These are phyloP conservation scores for Steinernema hermaphroditum DNA, from an alignment of 2,888 invertebrate genomes.

Conservation along the genomic window DNA sequence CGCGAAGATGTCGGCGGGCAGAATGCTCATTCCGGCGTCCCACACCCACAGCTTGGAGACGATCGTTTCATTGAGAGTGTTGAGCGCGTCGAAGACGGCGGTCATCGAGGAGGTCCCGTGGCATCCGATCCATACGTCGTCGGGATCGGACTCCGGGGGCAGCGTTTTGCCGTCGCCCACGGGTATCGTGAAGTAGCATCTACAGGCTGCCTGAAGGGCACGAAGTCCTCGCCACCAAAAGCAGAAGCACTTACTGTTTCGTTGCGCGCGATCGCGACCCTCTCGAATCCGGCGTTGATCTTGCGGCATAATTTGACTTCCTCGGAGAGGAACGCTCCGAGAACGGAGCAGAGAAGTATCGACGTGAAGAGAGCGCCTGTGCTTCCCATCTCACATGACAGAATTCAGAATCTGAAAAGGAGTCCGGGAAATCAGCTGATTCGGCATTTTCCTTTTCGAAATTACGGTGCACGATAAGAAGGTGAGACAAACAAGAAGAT, in stretches of 20 bases:
- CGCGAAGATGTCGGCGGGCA: conserved; percentile 56
- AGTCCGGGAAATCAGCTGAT: not conserved
- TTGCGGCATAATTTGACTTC: not conserved
- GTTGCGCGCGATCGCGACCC: not conserved
- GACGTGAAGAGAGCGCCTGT: not conserved
- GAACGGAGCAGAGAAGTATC: not conserved
- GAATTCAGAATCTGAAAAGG: not conserved
- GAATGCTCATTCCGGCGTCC: conserved; percentile 50
- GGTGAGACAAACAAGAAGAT: not conserved
- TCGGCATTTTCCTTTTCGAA: conserved; percentile 5
- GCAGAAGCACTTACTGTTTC: not conserved
- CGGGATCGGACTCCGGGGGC: not conserved
- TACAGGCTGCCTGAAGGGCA: not conserved
- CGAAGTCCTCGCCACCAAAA: not conserved
- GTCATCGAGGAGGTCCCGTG: conserved; percentile 49
- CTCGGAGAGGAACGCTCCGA: not conserved
- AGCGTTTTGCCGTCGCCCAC: not conserved
- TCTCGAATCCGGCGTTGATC: not conserved
- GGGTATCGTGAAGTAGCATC: not conserved
- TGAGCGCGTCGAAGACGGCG: conserved; percentile 47
- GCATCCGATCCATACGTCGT: conserved; percentile 50
- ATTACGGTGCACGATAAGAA: not conserved
- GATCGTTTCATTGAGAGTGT: conserved; percentile 50
- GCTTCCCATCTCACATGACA: conserved; percentile 19
- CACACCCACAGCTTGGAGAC: conserved; percentile 53